A percentile compares a stretch with the other conserved stretches of the same genome.
Conservation (phyloP, 2,113 vertebrate genomes). For the Solea senegalensis region DNA sequence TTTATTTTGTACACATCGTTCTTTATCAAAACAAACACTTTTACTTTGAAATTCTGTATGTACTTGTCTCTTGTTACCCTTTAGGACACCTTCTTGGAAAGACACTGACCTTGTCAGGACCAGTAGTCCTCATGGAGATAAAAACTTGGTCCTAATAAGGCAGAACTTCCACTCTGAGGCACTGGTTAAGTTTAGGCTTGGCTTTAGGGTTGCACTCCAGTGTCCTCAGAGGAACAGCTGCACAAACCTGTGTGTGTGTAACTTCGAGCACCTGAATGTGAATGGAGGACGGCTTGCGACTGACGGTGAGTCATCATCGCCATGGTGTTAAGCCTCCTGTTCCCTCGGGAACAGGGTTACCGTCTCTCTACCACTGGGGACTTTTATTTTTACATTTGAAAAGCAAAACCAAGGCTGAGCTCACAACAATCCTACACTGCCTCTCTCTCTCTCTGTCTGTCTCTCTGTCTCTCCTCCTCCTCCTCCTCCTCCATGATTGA, state of each 20-base stretch:
- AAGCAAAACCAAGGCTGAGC: constrained; percentile 58
- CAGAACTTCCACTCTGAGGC: no score
- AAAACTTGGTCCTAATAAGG: no score
- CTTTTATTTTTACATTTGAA: constrained; percentile 78
- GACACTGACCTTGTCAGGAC: no score
- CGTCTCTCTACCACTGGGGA: constrained; percentile 60
- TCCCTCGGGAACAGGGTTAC: constrained; percentile 72
- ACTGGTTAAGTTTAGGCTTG: no score
- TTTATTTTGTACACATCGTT: no score
- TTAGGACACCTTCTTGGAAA: no score
- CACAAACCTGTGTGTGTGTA: constrained; percentile 35
- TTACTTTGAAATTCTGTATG: no score
- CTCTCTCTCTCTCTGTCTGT: constrained; percentile 25
- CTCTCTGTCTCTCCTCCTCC: constrained; percentile 11
- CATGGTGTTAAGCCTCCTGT: constrained; percentile 71
- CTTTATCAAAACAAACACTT: no score
- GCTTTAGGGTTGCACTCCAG: no score
- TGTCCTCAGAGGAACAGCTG: no score
- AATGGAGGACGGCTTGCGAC: constrained; percentile 54
- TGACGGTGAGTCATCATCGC: constrained; percentile 73
- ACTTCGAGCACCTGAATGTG: constrained; percentile 62
- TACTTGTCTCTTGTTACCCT: no score
- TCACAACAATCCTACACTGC: constrained; percentile 53
- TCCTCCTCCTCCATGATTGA: constrained; percentile 34
- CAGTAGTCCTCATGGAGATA: no score